Evolutionary conservation across 1,140 invertebrate genomes (phyloP), one percentile per base, ranked within the genome.

Genomic region (Pseudomyrmex cubaensis): DNA sequence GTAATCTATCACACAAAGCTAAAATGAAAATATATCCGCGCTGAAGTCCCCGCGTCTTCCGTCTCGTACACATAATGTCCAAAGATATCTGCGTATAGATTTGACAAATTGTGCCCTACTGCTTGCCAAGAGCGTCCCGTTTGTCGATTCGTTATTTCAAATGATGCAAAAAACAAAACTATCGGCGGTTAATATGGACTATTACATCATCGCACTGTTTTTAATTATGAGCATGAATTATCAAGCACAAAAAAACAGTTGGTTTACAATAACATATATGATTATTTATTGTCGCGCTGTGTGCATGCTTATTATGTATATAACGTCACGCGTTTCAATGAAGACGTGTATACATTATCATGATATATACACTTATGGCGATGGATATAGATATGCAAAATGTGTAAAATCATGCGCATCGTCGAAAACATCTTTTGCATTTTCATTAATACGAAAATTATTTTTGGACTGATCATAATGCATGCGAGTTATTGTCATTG

Each of bases 211-310:
- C 54, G 52, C 25, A n/a, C 25, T 44, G 35, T 64, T 52, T 20
- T 76, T 17, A 9, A 44, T 46, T 15, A 7, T 9, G 17, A 52
- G n/a, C 20, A 54, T 10, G n/a, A 22, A 52, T n/a, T 48, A 7
- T 63, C 10, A 59, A 35, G 35, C 5, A 20, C 46, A 20, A 35
- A 44, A 17, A 17, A 57, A 59, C 8, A 59, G 8, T 54, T 54
- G 46, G 20, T 69, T 69, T 17, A 69, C 22, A 48, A 20, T 70
- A 35, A n/a, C 63, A 80, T 50, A 70, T 59, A 59, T 70, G 66
- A 80, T 56, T 80, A 80, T 80, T 80, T 80, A 70, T 80, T 70
- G 54, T 54, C 44, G 44, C 64, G 15, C 54, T 59, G 15, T 66
- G 10, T 50, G 9, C 7, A 80, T 80, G 54, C n/a, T 59, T 13